phyloP scores from a whole-genome alignment of 2,113 vertebrate genomes.

The Cavia porcellus region DNA sequence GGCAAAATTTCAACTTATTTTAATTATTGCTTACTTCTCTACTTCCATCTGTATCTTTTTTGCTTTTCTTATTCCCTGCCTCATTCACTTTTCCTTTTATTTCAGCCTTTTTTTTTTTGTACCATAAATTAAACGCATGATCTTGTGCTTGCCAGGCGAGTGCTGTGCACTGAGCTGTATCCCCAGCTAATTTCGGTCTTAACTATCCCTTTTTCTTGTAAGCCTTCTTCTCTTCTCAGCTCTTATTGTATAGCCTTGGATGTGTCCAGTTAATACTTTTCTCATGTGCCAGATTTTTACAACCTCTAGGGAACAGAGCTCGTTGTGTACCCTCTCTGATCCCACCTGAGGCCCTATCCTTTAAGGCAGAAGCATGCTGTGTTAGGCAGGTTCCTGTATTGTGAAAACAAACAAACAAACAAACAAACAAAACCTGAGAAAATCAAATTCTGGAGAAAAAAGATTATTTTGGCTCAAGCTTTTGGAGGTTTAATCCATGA shows the following conservation, averaged over 20 bases:
- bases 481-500: neutral
- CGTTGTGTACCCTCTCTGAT: too few relatives aligned
- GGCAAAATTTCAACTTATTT: neutral
- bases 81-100: neutral
- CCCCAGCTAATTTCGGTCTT: neutral
- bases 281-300: neutral
- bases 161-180: too few relatives aligned
- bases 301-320: too few relatives aligned
- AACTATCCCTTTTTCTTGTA: neutral
- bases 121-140: too few relatives aligned
- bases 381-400: neutral
- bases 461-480: neutral
- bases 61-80: neutral
- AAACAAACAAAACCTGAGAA: neutral
- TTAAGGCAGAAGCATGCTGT: too few relatives aligned
- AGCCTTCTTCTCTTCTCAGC: neutral
- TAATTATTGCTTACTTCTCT: neutral
- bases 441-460: neutral
- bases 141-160: too few relatives aligned
- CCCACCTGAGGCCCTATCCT: too few relatives aligned
- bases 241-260: neutral
- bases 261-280: neutral
- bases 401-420: too few relatives aligned
- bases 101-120: neutral
- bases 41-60: neutral